Percentiles rank a stretch among this genome's conserved stretches.
Evolutionary conservation across 2,113 vertebrate genomes (phyloP).

Genomic region (Danionella cerebrum): DNA sequence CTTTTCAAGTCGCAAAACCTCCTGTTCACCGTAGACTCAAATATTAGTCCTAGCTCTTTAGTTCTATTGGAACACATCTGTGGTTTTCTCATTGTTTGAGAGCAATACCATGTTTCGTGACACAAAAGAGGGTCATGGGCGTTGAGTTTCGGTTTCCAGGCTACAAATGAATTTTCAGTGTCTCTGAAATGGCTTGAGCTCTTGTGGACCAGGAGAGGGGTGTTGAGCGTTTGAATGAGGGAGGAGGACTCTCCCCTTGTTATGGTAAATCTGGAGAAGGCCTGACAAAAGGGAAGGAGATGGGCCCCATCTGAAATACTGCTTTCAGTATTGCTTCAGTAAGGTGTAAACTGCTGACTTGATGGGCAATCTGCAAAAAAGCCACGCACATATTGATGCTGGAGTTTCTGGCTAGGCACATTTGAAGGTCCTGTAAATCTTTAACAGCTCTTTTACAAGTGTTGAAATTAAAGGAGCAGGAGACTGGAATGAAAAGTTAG

Average conservation of each 20-base stretch:
- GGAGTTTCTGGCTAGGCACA: slow-evolving; percentile 3
- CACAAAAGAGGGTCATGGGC: neutral
- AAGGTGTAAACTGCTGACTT: slow-evolving; percentile 29
- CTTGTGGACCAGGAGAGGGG: neutral
- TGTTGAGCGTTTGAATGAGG: slow-evolving; percentile 19
- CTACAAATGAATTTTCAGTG: neutral
- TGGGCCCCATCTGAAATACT: neutral
- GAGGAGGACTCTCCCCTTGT: slow-evolving; percentile 10
- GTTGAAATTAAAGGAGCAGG: too few species aligned
- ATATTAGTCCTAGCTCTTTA: too few species aligned
- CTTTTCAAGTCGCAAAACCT: too few species aligned
- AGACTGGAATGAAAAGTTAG: too few species aligned
- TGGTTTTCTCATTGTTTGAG: slow-evolving; percentile 2
- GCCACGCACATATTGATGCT: slow-evolving; percentile 2
- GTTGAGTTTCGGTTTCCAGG: neutral
- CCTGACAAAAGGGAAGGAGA: slow-evolving; percentile 7
- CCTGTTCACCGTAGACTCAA: too few species aligned
- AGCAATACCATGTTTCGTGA: neutral
- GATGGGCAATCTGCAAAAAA: slow-evolving; percentile 12
- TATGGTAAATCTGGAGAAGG: slow-evolving; percentile 34
- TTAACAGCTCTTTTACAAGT: too few species aligned
- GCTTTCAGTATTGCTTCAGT: slow-evolving; percentile 9
- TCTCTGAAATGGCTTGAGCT: neutral
- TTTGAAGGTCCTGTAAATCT: neutral
- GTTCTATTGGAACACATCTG: slow-evolving; percentile 3